Conservation (phyloP, 2,113 vertebrate species). For the Channa argus region DNA sequence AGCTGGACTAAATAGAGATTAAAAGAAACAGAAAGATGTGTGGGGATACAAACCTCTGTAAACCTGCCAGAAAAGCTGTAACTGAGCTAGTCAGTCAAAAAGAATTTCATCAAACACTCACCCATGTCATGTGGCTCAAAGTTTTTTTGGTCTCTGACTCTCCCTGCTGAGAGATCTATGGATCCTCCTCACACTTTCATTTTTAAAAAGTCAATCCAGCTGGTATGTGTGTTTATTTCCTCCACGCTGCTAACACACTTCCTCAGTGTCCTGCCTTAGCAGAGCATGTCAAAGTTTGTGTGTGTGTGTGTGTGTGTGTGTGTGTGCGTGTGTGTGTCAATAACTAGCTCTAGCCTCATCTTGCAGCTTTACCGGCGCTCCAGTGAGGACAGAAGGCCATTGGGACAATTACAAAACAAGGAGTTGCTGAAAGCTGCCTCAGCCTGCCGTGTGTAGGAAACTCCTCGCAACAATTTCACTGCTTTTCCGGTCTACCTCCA, state of each 20-base stretch:
- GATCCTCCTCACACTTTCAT: constrained; percentile 12
- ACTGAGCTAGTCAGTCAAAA: not conserved
- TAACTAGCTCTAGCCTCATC: constrained; percentile 30
- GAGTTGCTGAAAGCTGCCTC: constrained; percentile 66
- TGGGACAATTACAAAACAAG: constrained; percentile 82
- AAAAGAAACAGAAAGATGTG: not conserved
- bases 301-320: constrained; percentile 10
- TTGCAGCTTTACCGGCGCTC: constrained; percentile 42
- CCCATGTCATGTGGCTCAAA: constrained; percentile 72
- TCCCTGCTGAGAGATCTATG: constrained; percentile 38
- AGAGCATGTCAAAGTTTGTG: constrained; percentile 6
- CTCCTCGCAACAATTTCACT: constrained; percentile 16
- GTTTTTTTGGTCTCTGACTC: constrained; percentile 48
- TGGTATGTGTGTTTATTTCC: constrained; percentile 15
- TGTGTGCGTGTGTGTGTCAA: constrained; percentile 20
- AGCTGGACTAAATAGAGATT: not conserved
- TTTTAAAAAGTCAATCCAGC: constrained; percentile 20
- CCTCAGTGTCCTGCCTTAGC: not conserved
- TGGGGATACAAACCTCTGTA: not conserved
- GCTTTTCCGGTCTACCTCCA: constrained; percentile 52
- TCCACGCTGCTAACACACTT: constrained; percentile 30
- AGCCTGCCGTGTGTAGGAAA: constrained; percentile 29
- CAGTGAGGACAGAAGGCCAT: constrained; percentile 66
- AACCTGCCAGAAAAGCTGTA: not conserved
- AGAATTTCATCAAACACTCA: constrained; percentile 55